Base-by-base conservation (phyloP, 1,140 invertebrate genomes). In the Tetragonula clypearis region DNA sequence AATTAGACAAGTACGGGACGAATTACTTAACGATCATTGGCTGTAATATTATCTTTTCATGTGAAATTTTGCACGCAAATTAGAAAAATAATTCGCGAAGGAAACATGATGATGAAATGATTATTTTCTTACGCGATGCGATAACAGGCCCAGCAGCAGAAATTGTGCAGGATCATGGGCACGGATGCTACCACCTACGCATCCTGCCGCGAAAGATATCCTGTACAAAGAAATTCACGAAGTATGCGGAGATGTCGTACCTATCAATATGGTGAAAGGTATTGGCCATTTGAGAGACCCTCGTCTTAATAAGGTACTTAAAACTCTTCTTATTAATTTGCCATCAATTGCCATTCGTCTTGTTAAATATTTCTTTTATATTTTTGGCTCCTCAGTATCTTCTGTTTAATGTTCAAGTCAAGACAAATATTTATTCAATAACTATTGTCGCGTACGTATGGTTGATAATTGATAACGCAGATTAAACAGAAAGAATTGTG, bases 201-300 rank as follows among this genome's bases (percentile, higher is more conserved):
- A 92, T 85, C 90, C 91, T 62, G 86, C 91, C 55, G 74, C 86
- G 56, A 92, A 92, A 58, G 93, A 92, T 86, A 78, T 90, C 1
- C 94, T 93, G 60, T 94, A 95, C 56, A 93, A 95, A 71, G 92
- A 94, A 19, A 96, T 96, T 78, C 95, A 96, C 90, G 96, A 96
- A 87, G 92, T 94, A 14, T 94, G 95, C 6, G 96, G 96, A 62
- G 96, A 96, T 88, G 95, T 96, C 60, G 93, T 96, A 76, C 96
- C 96, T 84, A 96, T 96, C 60, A 95, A 95, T 77, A 96, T 96
- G 95, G 95, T 96, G 72, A 95, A 96, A 90, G 96, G 96, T 83
- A 96, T 97, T 86, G 96, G 96, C 78, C 96, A 96, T 89, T 92
- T 97, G 21, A 92, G 96, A 77, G 96, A 96, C 91, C 96, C 96